phyloP scores from a whole-genome alignment of 2,888 invertebrate genomes.

The Phortica okadai region DNA sequence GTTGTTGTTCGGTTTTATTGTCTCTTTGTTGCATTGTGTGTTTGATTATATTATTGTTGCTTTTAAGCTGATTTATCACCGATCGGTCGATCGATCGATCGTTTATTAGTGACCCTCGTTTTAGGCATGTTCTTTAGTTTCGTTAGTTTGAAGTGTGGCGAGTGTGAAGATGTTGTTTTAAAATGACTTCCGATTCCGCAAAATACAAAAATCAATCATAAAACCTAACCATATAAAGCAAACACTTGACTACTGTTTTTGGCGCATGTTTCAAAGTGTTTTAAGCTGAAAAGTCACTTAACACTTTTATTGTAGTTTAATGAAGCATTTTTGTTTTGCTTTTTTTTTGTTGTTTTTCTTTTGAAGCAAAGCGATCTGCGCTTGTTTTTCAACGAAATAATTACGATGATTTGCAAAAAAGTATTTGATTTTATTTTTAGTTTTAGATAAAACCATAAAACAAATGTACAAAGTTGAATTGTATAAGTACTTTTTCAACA shows the following conservation, averaged over 20 bases:
- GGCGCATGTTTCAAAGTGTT: neutral
- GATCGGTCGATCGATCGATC: neutral
- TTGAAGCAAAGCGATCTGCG: no score
- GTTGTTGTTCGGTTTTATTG: slow-evolving; percentile 48
- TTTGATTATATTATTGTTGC: slow-evolving; percentile 19
- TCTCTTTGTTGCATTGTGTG: slow-evolving; percentile 37
- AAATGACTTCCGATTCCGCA: slow-evolving; percentile 61
- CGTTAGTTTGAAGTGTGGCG: neutral
- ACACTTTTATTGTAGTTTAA: no score
- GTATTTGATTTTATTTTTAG: no score
- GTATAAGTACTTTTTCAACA: no score
- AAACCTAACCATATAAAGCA: neutral
- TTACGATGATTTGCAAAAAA: no score
- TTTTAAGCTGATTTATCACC: slow-evolving; percentile 17
- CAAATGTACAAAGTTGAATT: no score
- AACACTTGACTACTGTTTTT: slow-evolving; percentile 17
- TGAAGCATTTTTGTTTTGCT: no score
- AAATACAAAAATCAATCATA: slow-evolving; percentile 12
- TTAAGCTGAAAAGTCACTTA: no score
- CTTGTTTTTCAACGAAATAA: no score
- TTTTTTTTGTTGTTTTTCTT: no score
- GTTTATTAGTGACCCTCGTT: no score
- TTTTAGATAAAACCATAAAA: no score
- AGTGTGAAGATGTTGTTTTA: neutral
- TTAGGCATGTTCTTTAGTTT: neutral